Percentiles rank a stretch among this genome's conserved stretches.
Evolutionary conservation across 1,140 invertebrate species (phyloP).

Genomic region (Muscidifurax raptorellus): DNA sequence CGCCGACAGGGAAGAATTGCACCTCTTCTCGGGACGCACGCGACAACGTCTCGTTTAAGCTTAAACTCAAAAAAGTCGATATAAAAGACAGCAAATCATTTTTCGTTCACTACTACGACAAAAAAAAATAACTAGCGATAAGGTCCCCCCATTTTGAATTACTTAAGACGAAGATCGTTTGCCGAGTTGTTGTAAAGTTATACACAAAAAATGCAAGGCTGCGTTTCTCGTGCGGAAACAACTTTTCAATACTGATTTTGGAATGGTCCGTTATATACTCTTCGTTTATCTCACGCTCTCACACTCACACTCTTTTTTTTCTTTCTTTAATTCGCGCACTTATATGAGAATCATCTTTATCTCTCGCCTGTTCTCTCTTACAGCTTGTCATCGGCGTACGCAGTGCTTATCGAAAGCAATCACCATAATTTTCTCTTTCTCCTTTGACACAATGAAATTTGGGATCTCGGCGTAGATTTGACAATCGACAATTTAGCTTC

Average conservation of each 20-base stretch:
- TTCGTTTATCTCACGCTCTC: conserved; percentile 55
- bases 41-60: not conserved
- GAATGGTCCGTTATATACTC: conserved; percentile 69
- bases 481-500: not conserved
- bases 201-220: conserved; percentile 52
- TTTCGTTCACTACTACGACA: conserved; percentile 31
- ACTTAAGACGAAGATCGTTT: conserved; percentile 25
- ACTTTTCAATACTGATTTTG: conserved; percentile 74
- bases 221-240: conserved; percentile 52
- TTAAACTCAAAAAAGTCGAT: not conserved
- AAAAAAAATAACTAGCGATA: conserved; percentile 36
- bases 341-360: not conserved
- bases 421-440: too few species aligned
- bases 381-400: not conserved
- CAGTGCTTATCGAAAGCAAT: too few species aligned
- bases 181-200: conserved; percentile 1
- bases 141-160: conserved; percentile 26
- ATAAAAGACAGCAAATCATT: conserved; percentile 5
- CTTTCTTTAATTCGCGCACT: conserved; percentile 23
- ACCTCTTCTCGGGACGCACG: not conserved
- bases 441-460: not conserved
- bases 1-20: not conserved
- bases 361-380: not conserved
- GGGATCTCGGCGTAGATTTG: too few species aligned
- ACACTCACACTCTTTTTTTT: conserved; percentile 46